Evolutionary conservation across 2,797 vertebrate species (phyloP), one percentile per base, ranked within the genome.

Genomic region (Vireo griseus): DNA sequence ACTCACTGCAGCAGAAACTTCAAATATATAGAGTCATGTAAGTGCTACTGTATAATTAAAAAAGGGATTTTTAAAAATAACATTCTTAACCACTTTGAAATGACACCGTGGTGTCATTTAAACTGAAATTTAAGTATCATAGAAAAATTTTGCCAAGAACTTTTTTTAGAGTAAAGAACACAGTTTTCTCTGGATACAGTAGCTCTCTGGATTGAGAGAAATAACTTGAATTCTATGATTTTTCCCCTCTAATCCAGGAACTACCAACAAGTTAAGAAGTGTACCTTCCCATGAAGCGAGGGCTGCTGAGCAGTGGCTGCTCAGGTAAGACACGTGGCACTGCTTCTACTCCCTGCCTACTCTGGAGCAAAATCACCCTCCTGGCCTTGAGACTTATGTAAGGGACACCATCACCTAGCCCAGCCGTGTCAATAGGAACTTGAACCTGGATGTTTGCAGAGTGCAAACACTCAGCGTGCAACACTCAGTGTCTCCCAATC

Each of bases 391-490:
- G 75, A 3, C 52, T 88, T 89, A 51, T 44, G 82, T 65, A 82
- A 85, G 42, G 61, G 84, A 35, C 31, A 44, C 88, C 62, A 71
- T 16, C 57, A 79, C 47, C 77, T 71, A 61, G 8, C 45, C 5
- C 61, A 62, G 84, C 54, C 48, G 0, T 44, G 92, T 92, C 84
- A 74, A 77, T 29, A 86, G 77, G 84, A 94, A 93, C 93, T 82
- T 91, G 92, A 95, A 76, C 93, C 59, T 93, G 86, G 55, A 4
- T 61, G 88, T 92, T 87, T 93, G 93, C 94, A 75, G 90, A 26
- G 26, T 11, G 45, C 90, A 93, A 95, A 85, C 88, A 67, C 59
- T 35, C 73, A 0, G 61, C 5, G 57, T 26, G 92, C 94, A 77
- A 58, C 7, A 40, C 93, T 35, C 58, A 22, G 86, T 0, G 81